phyloP scores from a whole-genome alignment of 2,888 invertebrate genomes.

The Dyspetes luteomarginatus region DNA sequence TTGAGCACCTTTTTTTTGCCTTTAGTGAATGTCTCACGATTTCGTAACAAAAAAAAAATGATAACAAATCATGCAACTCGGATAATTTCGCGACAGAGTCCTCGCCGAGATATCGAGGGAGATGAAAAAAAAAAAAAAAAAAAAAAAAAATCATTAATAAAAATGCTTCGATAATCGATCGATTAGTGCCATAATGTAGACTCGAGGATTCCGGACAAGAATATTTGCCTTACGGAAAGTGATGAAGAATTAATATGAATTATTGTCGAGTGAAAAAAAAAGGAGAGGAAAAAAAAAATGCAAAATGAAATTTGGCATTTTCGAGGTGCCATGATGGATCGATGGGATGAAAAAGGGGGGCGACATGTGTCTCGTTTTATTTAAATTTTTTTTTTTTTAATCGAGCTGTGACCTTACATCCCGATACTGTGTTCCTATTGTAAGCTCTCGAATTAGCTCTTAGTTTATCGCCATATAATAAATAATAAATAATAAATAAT shows the following conservation, averaged over 20 bases:
- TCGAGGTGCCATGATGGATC: not conserved
- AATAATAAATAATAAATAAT: too few species aligned
- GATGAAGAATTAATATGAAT: too few species aligned
- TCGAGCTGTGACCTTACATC: conserved; percentile 51
- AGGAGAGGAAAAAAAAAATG: not conserved
- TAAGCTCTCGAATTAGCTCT: conserved; percentile 33
- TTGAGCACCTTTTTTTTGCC: too few species aligned
- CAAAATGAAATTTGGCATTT: not conserved
- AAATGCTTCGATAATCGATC: conserved; percentile 13
- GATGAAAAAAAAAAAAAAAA: not conserved
- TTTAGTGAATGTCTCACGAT: not conserved
- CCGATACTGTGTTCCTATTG: conserved; percentile 57
- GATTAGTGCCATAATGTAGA: conserved; percentile 49
- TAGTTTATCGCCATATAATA: conserved; percentile 32
- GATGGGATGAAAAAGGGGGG: not conserved
- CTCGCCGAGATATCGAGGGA: too few species aligned
- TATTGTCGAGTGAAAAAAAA: not conserved
- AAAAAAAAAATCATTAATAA: not conserved
- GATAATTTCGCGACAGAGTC: too few species aligned
- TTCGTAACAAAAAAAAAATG: not conserved
- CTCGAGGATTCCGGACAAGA: conserved; percentile 46
- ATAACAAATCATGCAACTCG: too few species aligned
- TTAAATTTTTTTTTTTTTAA: not conserved
- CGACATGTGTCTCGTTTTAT: not conserved
- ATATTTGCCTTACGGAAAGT: too few species aligned